These are phyloP conservation scores for Mactromeris polynyma DNA, from an alignment of 2,888 invertebrate genomes.

Conservation along the genomic window DNA sequence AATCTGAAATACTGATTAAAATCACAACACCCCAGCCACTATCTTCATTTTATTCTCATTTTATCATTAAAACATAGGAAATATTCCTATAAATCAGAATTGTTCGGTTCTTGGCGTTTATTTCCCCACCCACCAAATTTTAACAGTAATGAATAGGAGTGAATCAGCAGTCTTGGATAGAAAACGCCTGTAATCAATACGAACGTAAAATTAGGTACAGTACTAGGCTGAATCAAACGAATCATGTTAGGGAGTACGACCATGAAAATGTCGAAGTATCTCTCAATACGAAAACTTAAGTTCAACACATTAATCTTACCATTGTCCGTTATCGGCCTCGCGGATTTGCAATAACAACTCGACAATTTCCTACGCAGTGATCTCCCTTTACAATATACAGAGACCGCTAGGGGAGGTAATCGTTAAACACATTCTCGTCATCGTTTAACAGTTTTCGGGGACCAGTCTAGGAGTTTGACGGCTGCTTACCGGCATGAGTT, in stretches of 20 bases:
- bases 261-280: no score
- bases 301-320: not conserved
- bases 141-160: not conserved
- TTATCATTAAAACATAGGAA: not conserved
- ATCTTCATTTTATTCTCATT: no score
- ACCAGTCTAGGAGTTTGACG: no score
- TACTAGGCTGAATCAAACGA: not conserved
- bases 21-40: not conserved
- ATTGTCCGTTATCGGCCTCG: not conserved
- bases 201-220: not conserved
- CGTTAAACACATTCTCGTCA: no score
- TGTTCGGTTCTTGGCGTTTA: not conserved
- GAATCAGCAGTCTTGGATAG: slow-evolving; percentile 1
- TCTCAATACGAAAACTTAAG: no score
- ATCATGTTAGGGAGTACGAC: no score
- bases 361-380: no score
- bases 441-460: no score
- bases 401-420: no score
- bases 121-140: slow-evolving; percentile 10
- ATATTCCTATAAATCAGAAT: not conserved
- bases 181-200: not conserved
- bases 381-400: no score
- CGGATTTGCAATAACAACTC: not conserved
- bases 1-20: not conserved
- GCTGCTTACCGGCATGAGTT: no score